These are phyloP conservation scores for Mechanitis messenoides DNA, from an alignment of 2,888 invertebrate genomes.

Conservation along the genomic window DNA sequence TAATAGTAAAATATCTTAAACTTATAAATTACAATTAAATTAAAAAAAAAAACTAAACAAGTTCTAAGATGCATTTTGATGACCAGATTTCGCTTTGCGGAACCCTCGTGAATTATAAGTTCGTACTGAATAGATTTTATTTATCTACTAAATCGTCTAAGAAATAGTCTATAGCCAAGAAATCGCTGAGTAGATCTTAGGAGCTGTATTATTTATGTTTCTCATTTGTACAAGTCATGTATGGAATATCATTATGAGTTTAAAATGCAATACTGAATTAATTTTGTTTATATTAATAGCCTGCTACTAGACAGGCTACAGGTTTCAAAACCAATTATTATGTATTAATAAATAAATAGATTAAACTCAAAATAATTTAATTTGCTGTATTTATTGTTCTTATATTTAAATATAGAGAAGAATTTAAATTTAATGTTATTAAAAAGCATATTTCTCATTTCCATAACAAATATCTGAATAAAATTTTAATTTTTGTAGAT, in stretches of 20 bases:
- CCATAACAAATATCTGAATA: too few species aligned
- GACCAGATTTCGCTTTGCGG: too few species aligned
- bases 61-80: too few species aligned
- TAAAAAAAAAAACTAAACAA: too few species aligned
- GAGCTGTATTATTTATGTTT: constrained; percentile 9
- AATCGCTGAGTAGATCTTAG: constrained; percentile 1
- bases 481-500: not conserved
- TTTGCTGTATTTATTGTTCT: too few species aligned
- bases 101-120: not conserved
- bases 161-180: not conserved
- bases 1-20: too few species aligned
- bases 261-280: constrained; percentile 9
- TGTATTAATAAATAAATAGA: not conserved
- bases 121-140: not conserved
- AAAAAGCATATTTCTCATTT: too few species aligned
- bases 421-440: too few species aligned
- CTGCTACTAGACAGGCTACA: not conserved
- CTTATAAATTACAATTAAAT: too few species aligned
- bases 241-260: constrained; percentile 11
- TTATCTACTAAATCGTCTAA: not conserved
- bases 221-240: constrained; percentile 12
- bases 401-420: too few species aligned
- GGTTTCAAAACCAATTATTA: not conserved
- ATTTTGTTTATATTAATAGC: constrained; percentile 4
- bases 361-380: too few species aligned